A percentile compares a stretch with the other conserved stretches of the same genome.
Evolutionary conservation across 2,113 vertebrate species (phyloP).

Genomic region (Paradoxurus hermaphroditus): DNA sequence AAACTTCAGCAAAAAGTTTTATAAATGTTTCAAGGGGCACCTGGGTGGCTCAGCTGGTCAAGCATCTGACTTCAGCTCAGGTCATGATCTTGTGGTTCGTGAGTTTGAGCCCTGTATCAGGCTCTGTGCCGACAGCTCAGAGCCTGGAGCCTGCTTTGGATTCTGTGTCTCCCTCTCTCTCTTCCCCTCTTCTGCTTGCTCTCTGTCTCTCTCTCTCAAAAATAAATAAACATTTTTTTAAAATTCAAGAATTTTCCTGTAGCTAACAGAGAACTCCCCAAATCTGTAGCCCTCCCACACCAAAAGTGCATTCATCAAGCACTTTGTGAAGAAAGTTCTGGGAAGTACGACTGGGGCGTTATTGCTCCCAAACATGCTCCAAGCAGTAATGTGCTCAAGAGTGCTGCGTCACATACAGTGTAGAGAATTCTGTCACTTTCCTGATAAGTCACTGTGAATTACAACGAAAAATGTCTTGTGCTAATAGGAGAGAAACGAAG

Average conservation of each 20-base stretch:
- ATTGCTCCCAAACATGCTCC: not conserved
- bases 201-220: no score
- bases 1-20: not conserved
- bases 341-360: not conserved
- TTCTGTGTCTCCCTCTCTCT: no score
- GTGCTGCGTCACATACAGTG: not conserved
- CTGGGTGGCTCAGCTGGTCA: no score
- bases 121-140: no score
- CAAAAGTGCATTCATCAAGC: not conserved
- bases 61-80: no score
- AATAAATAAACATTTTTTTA: not conserved
- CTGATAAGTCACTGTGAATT: not conserved
- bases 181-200: no score
- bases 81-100: no score
- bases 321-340: not conserved
- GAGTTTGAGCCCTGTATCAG: no score
- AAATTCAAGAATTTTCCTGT: not conserved
- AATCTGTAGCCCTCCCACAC: not conserved
- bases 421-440: conserved; percentile 1
- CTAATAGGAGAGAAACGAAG: conserved; percentile 65
- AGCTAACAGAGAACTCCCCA: not conserved
- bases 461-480: not conserved
- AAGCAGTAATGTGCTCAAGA: not conserved
- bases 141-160: no score
- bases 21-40: no score